A percentile compares a stretch with the other conserved stretches of the same genome.
phyloP scores from a whole-genome alignment of 2,888 invertebrate genomes.

The Ceramica pisi region DNA sequence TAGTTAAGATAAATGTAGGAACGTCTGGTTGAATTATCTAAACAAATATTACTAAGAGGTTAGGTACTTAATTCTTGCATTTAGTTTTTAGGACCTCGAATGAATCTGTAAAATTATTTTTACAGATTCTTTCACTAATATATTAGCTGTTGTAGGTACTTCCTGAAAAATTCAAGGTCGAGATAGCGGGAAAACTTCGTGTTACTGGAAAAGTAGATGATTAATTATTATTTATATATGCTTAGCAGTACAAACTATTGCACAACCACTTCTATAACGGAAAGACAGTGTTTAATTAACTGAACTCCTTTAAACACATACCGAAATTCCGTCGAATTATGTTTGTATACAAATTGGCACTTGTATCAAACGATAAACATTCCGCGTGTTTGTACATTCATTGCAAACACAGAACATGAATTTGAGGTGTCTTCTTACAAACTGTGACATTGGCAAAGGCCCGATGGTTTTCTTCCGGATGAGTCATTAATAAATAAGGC shows the following conservation, averaged over 20 bases:
- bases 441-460: conserved; percentile 13
- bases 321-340: neutral
- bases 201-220: neutral
- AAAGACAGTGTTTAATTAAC: conserved; percentile 10
- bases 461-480: conserved; percentile 1
- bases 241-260: neutral
- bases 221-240: neutral
- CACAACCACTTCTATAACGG: neutral
- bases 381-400: neutral
- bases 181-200: neutral
- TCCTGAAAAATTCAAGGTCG: neutral
- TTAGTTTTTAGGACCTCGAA: neutral
- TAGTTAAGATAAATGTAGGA: no score
- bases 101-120: neutral
- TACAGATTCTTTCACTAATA: neutral
- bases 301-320: neutral
- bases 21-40: no score
- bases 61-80: neutral
- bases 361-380: neutral
- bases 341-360: neutral
- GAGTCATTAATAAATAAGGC: conserved; percentile 31
- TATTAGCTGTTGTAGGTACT: neutral
- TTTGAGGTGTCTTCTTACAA: conserved; percentile 2
- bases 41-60: neutral
- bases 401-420: conserved; percentile 9